phyloP scores from a whole-genome alignment of 2,888 invertebrate genomes.

The Cerastis rubricosa region DNA sequence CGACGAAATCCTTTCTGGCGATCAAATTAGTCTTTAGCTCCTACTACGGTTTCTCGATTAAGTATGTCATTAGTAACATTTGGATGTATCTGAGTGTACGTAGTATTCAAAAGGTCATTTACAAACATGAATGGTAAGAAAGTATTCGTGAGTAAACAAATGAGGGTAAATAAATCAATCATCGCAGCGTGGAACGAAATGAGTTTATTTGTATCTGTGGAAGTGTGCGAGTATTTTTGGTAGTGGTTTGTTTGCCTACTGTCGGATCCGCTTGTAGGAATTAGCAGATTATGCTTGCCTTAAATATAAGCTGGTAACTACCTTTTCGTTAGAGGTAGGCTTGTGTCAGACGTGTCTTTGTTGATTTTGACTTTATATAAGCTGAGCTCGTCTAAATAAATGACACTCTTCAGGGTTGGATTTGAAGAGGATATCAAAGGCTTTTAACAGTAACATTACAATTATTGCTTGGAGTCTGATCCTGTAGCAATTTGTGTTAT shows the following conservation, averaged over 20 bases:
- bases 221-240: conserved; percentile 47
- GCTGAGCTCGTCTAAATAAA: conserved; percentile 1
- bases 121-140: conserved; percentile 36
- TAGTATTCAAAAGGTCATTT: conserved; percentile 30
- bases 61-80: conserved; percentile 40
- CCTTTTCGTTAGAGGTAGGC: conserved; percentile 38
- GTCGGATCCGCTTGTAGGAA: conserved; percentile 59
- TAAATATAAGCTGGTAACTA: conserved; percentile 67
- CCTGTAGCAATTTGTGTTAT: background rate
- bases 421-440: background rate
- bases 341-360: conserved; percentile 28
- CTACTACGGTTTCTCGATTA: conserved; percentile 64
- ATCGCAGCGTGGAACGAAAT: conserved; percentile 31
- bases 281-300: conserved; percentile 71
- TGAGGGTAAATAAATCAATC: conserved; percentile 59
- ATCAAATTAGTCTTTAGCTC: conserved; percentile 76
- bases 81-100: conserved; percentile 17
- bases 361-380: conserved; percentile 30
- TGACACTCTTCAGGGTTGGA: background rate
- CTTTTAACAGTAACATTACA: background rate
- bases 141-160: conserved; percentile 45
- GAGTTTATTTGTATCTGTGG: conserved; percentile 42
- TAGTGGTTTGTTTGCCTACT: conserved; percentile 47
- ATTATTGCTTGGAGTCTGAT: background rate
- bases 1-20: conserved; percentile 76